Conservation (phyloP, 2,113 vertebrate species). For the Poicephalus gulielmi region DNA sequence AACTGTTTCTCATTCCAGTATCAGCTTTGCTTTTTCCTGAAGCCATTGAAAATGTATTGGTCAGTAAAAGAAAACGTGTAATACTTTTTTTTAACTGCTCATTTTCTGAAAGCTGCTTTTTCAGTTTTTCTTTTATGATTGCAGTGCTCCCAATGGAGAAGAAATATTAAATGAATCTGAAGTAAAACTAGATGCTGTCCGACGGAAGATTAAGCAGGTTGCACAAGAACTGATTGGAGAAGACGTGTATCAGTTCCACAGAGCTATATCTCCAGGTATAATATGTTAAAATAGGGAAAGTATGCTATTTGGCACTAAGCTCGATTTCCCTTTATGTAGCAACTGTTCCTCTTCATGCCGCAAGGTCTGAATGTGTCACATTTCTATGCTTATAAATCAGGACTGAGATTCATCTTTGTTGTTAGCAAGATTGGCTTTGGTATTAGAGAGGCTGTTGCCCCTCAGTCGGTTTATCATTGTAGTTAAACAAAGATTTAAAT, state of each 20-base stretch:
- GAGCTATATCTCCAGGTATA: slow-evolving; percentile 91
- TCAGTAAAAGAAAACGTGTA: neutral
- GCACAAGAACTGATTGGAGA: slow-evolving; percentile 92
- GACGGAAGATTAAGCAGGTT: slow-evolving; percentile 89
- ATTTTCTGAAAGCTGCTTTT: neutral
- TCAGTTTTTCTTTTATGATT: slow-evolving; percentile 26
- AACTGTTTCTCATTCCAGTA: neutral
- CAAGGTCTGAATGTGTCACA: neutral
- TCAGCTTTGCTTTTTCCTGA: neutral
- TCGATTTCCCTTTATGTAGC: neutral
- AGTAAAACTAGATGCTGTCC: slow-evolving; percentile 84
- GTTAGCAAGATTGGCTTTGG: neutral
- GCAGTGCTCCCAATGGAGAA: slow-evolving; percentile 85
- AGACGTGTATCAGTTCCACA: slow-evolving; percentile 92
- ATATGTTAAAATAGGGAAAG: neutral
- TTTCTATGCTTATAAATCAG: neutral
- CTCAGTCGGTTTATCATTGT: neutral
- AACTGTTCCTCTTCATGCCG: neutral
- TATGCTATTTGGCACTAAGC: neutral
- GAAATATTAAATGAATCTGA: slow-evolving; percentile 90
- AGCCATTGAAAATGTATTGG: neutral
- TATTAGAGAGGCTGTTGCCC: neutral
- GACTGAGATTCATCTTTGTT: neutral
- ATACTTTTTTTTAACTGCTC: neutral
- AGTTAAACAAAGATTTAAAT: neutral